Evolutionary conservation across 2,888 invertebrate species (phyloP), one percentile per base, ranked within the genome.

Genomic region (Heliconius aoede): DNA sequence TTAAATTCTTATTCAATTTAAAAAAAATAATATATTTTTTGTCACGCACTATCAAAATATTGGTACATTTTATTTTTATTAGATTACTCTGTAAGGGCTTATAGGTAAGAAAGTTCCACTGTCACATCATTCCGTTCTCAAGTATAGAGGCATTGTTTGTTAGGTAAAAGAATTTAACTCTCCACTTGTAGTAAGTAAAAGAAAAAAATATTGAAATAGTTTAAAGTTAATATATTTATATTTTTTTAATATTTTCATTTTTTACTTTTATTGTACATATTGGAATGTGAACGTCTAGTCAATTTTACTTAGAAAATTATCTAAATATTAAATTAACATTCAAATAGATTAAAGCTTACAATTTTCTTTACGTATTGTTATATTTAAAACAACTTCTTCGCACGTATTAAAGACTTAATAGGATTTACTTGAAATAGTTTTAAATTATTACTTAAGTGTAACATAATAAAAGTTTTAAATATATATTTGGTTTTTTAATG

Each of bases 401-500:
- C 81, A 80, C 78, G 76, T 81, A 76, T 69, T 89, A 86, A 90
- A 91, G 90, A 90, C 90, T 91, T 84, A 78, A 86, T 88, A 88
- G 84, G 76, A 78, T 74, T 55, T 88, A 88, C 67, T 61, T 86
- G 84, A 81, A 82, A 83, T 83, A 80, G 65, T 65, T 15, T 40
- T 40, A 65, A 40, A 65, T 61, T 36, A 64, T 64, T 65, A 65
- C 24, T 24, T 64, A 36, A 24, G 15, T 65, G 15, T 65, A 65
- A 24, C 4, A 24, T 69, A 69, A 69, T 69, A 69, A 55, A 69
- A 55, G n/a, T 8, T 69, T 69, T 30, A 55, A 69, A 32, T 69
- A 69, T 24, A 32, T 46, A 36, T 11, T 36, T 36, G 36, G 8
- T 36, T 36, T 32, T 36, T 36, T n/a, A n/a, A n/a, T n/a, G n/a